These are phyloP conservation scores for Pantherophis guttatus DNA, from an alignment of 2,113 vertebrate genomes.

Conservation along the genomic window DNA sequence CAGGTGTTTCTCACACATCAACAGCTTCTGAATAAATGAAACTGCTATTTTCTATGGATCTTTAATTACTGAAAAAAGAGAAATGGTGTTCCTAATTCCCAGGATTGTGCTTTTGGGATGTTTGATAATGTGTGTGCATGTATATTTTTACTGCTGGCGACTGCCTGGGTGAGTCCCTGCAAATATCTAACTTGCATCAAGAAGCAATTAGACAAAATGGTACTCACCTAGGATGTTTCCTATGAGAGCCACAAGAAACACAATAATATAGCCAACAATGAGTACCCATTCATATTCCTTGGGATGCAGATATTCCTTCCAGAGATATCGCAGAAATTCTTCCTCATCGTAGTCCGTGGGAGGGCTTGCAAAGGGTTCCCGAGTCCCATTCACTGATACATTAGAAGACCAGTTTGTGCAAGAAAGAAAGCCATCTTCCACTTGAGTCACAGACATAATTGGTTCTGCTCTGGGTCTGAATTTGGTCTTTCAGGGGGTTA, in stretches of 20 bases:
- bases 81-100: not conserved
- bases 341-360: slow-evolving; percentile 86
- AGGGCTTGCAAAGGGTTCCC: slow-evolving; percentile 63
- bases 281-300: slow-evolving; percentile 96
- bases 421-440: slow-evolving; percentile 60
- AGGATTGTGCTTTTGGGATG: not conserved
- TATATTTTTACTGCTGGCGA: not conserved
- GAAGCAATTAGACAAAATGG: not conserved
- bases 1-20: not conserved
- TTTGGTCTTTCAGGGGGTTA: slow-evolving; percentile 48
- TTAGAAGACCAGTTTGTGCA: slow-evolving; percentile 76
- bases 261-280: slow-evolving; percentile 90
- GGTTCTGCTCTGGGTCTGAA: slow-evolving; percentile 27
- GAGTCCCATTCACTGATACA: slow-evolving; percentile 72
- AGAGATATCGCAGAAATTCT: slow-evolving; percentile 90
- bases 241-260: slow-evolving; percentile 89
- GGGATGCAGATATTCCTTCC: slow-evolving; percentile 92
- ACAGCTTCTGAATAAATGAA: not conserved
- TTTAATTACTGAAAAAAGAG: not conserved
- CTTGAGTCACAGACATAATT: slow-evolving; percentile 79
- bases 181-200: not conserved
- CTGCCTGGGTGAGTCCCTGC: not conserved
- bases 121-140: not conserved
- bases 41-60: not conserved
- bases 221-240: slow-evolving; percentile 92